Conservation (phyloP, 2,888 invertebrate species). For the Andrena marginata region DNA sequence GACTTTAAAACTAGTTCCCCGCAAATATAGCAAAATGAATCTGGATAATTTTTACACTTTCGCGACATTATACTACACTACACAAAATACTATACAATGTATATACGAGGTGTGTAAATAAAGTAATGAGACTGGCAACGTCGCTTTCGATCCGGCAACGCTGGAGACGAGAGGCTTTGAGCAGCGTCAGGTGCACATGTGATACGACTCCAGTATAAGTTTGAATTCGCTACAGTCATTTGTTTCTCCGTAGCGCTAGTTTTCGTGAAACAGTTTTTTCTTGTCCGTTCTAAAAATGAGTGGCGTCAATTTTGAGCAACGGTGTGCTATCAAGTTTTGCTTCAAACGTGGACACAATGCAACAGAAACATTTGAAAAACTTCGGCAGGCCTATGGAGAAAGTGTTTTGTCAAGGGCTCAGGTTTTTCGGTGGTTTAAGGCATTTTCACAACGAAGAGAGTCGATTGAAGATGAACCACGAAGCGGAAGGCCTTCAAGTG, state of each 20-base stretch:
- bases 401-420: not conserved
- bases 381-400: not conserved
- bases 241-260: not conserved
- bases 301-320: slow-evolving; percentile 24
- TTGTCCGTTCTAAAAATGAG: slow-evolving; percentile 4
- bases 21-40: too few relatives aligned
- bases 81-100: too few relatives aligned
- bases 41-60: too few relatives aligned
- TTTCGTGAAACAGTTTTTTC: slow-evolving; percentile 5
- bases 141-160: too few relatives aligned
- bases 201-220: too few relatives aligned
- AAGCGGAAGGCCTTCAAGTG: slow-evolving; percentile 12
- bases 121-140: too few relatives aligned
- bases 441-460: not conserved
- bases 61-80: too few relatives aligned
- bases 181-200: not conserved
- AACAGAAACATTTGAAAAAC: not conserved
- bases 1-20: too few relatives aligned
- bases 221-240: too few relatives aligned
- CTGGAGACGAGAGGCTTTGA: too few relatives aligned
- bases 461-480: slow-evolving; percentile 34
- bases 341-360: slow-evolving; percentile 16
- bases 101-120: too few relatives aligned
- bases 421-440: not conserved
- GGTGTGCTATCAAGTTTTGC: not conserved